A percentile compares a stretch with the other conserved stretches of the same genome.
These are phyloP conservation scores for Plagodis pulveraria DNA, from an alignment of 2,888 invertebrate genomes.

Conservation along the genomic window DNA sequence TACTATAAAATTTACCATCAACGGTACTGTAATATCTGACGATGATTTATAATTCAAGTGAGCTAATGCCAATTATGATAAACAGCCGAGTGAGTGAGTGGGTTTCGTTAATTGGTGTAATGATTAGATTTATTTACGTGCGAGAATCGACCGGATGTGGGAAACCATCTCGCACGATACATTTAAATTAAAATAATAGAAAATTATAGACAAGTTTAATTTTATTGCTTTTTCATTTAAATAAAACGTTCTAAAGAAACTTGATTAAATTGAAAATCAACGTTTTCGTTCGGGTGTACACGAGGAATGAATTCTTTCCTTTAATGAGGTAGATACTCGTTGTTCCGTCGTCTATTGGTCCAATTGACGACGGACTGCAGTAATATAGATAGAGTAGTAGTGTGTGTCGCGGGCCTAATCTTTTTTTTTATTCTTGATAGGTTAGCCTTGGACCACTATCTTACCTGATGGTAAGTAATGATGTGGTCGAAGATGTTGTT, in stretches of 20 bases:
- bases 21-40: constrained; percentile 34
- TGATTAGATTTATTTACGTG: constrained; percentile 31
- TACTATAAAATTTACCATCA: constrained; percentile 22
- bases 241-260: too few relatives aligned
- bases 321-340: neutral
- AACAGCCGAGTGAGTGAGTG: constrained; percentile 23
- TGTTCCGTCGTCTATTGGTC: neutral
- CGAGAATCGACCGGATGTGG: constrained; percentile 25
- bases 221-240: too few relatives aligned
- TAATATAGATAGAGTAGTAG: too few relatives aligned
- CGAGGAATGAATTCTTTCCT: too few relatives aligned
- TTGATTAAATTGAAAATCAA: too few relatives aligned
- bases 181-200: constrained; percentile 9
- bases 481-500: too few relatives aligned
- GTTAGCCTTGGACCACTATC: too few relatives aligned
- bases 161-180: constrained; percentile 17
- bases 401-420: too few relatives aligned
- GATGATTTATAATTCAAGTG: constrained; percentile 39
- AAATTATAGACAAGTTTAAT: neutral
- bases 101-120: constrained; percentile 35
- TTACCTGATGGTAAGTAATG: too few relatives aligned
- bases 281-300: too few relatives aligned
- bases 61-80: constrained; percentile 39
- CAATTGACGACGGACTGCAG: too few relatives aligned
- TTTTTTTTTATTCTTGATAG: too few relatives aligned